phyloP scores from a whole-genome alignment of 2,797 vertebrate species.

The Pseudochaenichthys georgianus region DNA sequence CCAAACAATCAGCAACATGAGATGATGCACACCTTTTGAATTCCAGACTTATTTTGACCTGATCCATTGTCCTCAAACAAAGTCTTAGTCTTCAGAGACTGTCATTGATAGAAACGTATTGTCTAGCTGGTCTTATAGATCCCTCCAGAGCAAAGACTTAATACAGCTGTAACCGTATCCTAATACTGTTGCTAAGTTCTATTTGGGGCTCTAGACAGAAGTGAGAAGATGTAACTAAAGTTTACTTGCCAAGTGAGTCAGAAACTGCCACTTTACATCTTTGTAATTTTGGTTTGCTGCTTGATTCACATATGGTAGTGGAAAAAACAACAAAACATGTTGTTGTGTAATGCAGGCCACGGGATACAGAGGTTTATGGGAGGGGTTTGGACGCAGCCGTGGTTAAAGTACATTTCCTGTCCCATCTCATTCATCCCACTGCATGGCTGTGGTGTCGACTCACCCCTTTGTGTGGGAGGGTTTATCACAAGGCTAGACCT shows the following conservation, averaged over 20 bases:
- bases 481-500: conserved; percentile 31
- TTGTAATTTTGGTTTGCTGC: conserved; percentile 44
- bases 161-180: conserved; percentile 7
- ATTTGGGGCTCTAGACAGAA: conserved; percentile 19
- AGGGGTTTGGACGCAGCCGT: conserved; percentile 48
- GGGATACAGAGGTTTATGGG: conserved; percentile 61
- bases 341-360: conserved; percentile 65
- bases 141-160: conserved; percentile 1
- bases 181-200: conserved; percentile 15
- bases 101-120: conserved; percentile 8
- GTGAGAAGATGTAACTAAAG: conserved; percentile 4
- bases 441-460: conserved; percentile 63
- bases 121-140: conserved; percentile 16
- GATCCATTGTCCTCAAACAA: not conserved
- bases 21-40: not conserved
- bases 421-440: conserved; percentile 68
- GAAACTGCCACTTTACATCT: conserved; percentile 40
- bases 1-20: conserved; percentile 45
- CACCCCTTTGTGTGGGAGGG: conserved; percentile 64
- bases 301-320: conserved; percentile 24
- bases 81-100: not conserved
- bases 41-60: not conserved
- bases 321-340: conserved; percentile 46
- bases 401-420: conserved; percentile 69
- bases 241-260: conserved; percentile 37